phyloP scores from a whole-genome alignment of 2,113 vertebrate genomes.

The Xiphorhynchus elegans region DNA sequence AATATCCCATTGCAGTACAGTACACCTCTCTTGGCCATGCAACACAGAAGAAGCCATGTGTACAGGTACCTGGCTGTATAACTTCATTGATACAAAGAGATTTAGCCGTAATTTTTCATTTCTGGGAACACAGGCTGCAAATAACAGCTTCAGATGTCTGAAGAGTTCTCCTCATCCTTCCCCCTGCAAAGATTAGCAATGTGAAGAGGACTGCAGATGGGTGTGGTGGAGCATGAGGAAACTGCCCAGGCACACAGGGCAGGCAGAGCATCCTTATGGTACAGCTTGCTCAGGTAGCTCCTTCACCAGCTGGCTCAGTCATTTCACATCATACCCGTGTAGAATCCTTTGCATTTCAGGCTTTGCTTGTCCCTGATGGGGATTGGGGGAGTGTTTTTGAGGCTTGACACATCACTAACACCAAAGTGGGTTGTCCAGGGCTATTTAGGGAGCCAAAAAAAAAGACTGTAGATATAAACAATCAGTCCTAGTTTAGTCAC shows the following conservation, averaged over 20 bases:
- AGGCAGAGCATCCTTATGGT: background rate
- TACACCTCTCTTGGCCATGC: background rate
- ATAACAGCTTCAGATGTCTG: background rate
- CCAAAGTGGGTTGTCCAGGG: background rate
- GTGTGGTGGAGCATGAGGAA: background rate
- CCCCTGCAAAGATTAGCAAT: background rate
- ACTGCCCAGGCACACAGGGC: background rate
- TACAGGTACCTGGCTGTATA: background rate
- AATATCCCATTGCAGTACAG: background rate
- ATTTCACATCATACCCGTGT: background rate
- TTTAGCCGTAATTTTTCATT: background rate
- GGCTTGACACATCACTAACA: background rate
- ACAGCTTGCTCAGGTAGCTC: background rate
- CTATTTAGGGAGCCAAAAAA: background rate
- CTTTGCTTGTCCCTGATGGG: background rate
- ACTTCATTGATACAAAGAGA: background rate
- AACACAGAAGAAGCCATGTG: accelerated
- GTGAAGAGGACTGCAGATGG: background rate
- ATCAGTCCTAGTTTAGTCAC: background rate
- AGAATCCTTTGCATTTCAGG: background rate
- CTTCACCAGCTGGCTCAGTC: background rate
- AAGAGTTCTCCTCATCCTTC: background rate
- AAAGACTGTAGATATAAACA: background rate
- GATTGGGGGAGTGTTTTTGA: background rate
- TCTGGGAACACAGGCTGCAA: background rate